Conservation (phyloP, 2,888 invertebrate species). For the Micropterix aruncella region DNA sequence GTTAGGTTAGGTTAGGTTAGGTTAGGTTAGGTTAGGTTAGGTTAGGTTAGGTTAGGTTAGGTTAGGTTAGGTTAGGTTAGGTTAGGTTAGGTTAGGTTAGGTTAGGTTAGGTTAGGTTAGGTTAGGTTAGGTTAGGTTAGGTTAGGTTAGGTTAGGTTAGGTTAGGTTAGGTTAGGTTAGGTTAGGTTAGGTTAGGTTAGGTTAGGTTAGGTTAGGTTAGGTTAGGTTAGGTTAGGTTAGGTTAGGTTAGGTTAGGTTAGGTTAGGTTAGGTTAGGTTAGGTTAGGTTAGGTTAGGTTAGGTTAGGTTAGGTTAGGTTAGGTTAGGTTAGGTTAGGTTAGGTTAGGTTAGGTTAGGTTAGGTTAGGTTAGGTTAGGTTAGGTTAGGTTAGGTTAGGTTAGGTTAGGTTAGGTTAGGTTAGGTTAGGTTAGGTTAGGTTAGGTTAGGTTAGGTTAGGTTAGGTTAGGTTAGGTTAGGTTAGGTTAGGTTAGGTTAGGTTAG, state of each 20-base stretch:
- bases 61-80: constrained; percentile 13
- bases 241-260: constrained; percentile 2
- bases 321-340: constrained; percentile 3
- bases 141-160: constrained; percentile 6
- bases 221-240: constrained; percentile 6
- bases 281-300: constrained; percentile 3
- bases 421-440: constrained; percentile 3
- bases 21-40: constrained; percentile 11
- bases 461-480: constrained; percentile 3
- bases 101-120: constrained; percentile 7
- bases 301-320: constrained; percentile 3
- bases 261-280: constrained; percentile 3
- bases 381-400: constrained; percentile 3
- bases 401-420: constrained; percentile 3
- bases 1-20: constrained; percentile 12
- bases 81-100: constrained; percentile 14
- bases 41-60: constrained; percentile 12
- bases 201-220: constrained; percentile 6
- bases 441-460: constrained; percentile 3
- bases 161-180: constrained; percentile 7
- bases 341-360: constrained; percentile 3
- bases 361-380: constrained; percentile 3
- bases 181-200: constrained; percentile 7
- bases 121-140: constrained; percentile 6
- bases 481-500: constrained; percentile 3